phyloP scores from a whole-genome alignment of 2,113 vertebrate species.

The Neopipo cinnamomea region DNA sequence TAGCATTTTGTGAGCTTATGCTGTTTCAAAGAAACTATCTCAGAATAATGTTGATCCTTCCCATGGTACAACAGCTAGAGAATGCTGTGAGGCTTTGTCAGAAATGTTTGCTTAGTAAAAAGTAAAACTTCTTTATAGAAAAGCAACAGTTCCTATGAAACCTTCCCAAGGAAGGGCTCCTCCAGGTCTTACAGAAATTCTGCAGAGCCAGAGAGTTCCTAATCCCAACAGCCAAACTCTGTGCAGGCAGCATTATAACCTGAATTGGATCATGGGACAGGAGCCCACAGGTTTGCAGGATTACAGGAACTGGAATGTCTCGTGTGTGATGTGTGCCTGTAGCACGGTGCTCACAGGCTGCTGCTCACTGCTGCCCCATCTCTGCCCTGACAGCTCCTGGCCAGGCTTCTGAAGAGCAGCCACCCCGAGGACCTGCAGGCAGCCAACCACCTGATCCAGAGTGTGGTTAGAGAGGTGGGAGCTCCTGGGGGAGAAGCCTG shows the following conservation, averaged over 20 bases:
- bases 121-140: neutral
- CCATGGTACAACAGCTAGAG: neutral
- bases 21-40: neutral
- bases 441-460: slow-evolving; percentile 90
- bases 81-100: neutral
- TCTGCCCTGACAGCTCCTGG: slow-evolving; percentile 75
- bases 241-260: neutral
- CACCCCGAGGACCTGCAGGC: slow-evolving; percentile 85
- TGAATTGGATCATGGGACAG: neutral
- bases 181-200: neutral
- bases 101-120: neutral
- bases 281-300: neutral
- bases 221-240: neutral
- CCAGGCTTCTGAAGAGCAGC: slow-evolving; percentile 82
- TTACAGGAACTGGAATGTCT: accelerated
- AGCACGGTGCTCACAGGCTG: neutral
- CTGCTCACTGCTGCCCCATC: neutral
- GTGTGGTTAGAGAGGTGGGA: slow-evolving; percentile 80
- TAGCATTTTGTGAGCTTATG: neutral
- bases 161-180: neutral
- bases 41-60: neutral
- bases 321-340: neutral
- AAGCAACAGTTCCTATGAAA: neutral
- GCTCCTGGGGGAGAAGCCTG: neutral
- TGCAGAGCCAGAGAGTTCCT: neutral